Evolutionary conservation across 1,140 invertebrate species (phyloP), one percentile per base, ranked within the genome.

Genomic region (Metaphire vulgaris): DNA sequence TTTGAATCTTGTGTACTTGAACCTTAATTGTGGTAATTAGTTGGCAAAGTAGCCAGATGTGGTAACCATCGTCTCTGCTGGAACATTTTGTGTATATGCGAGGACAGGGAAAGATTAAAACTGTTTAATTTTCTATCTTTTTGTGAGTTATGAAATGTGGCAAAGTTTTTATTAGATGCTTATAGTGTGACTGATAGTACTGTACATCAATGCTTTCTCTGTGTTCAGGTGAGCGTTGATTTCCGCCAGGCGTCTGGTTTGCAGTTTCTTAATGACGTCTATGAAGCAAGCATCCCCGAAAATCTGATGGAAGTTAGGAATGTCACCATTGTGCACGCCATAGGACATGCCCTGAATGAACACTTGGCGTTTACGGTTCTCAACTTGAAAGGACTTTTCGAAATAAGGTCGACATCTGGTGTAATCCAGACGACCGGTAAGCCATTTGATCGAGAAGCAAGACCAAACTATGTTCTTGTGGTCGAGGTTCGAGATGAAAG

Each of bases 311-410:
- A 92, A 85, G 89, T 91, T 15, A 87, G 90, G 1, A 92, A 91
- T 28, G 89, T 97, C 0, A 90, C 91, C 65, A 91, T 96, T 1
- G 90, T 97, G 0, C 94, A 92, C 85, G 93, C 96, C 12, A 86
- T 94, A 2, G 95, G 95, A 1, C 92, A 90, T 80, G 89, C 89
- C 14, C 87, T 97, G 29, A 93, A 95, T 84, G 94, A 97, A 84
- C 93, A 97, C 84, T 87, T 97, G 0, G 88, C 91, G 78, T 98
- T 96, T 85, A 87, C 88, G 64, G 93, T 97, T 75, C 87, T 97
- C 1, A 86, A 86, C 77, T 82, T 81, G 2, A 78, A 78, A 15
- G 80, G 82, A 33, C 79, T 80, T 68, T 86, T 86, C 76, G 77
- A 74, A 16, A 79, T 86, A 28, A 81, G 82, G 21, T 33, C 67